A percentile compares a stretch with the other conserved stretches of the same genome.
These are phyloP conservation scores for Cryptoleucopteryx plumbea DNA, from an alignment of 2,113 vertebrate species.

Conservation along the genomic window DNA sequence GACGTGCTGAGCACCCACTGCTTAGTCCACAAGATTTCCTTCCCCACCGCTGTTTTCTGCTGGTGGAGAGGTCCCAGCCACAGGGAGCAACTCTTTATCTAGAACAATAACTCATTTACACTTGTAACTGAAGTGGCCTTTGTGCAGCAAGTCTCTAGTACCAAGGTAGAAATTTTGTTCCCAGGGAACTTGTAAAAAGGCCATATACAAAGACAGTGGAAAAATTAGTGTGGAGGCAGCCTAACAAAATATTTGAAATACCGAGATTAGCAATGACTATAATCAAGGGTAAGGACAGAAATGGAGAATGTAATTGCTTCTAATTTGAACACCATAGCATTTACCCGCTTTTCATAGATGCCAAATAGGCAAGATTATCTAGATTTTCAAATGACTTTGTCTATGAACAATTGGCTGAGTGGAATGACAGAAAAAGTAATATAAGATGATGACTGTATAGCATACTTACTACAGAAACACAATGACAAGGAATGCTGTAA, in stretches of 20 bases:
- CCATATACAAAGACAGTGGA: background rate
- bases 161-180: background rate
- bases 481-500: background rate
- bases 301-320: background rate
- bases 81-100: background rate
- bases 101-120: background rate
- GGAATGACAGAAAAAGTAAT: background rate
- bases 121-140: background rate
- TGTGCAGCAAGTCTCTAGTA: background rate
- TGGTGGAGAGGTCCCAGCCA: background rate
- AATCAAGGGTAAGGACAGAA: background rate
- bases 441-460: background rate
- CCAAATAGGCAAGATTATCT: background rate
- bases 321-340: background rate
- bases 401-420: background rate
- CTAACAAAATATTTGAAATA: constrained; percentile 9
- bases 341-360: background rate
- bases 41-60: background rate
- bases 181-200: background rate
- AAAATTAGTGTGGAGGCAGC: background rate
- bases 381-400: background rate
- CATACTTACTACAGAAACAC: background rate
- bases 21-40: background rate
- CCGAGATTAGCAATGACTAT: background rate
- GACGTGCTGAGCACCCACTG: background rate